A percentile compares a stretch with the other conserved stretches of the same genome.
Evolutionary conservation across 2,113 vertebrate genomes (phyloP).

Genomic region (Cynoglossus semilaevis): DNA sequence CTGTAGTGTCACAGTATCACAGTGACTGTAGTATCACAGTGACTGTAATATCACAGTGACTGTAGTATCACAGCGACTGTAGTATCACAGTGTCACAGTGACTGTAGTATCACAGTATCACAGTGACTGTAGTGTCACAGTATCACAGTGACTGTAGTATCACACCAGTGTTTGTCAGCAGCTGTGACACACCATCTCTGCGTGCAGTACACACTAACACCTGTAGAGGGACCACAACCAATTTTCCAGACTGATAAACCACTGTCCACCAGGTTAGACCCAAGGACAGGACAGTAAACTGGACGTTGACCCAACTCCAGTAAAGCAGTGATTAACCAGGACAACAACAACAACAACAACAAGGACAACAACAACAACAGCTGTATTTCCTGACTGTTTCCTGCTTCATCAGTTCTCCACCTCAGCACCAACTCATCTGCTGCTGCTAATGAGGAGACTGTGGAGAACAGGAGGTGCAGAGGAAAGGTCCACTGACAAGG

Average conservation of each 20-base stretch:
- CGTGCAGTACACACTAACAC: no score
- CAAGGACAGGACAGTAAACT: conserved; percentile 17
- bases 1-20: no score
- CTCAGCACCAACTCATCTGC: conserved; percentile 50
- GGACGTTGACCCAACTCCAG: conserved; percentile 8
- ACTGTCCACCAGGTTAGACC: conserved; percentile 13
- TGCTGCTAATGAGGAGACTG: conserved; percentile 46
- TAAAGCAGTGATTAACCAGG: no score
- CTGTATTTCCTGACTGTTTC: conserved; percentile 16
- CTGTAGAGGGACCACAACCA: not conserved
- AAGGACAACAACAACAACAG: conserved; percentile 7
- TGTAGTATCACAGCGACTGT: no score
- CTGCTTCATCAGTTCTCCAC: conserved; percentile 29
- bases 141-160: no score
- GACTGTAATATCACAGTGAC: no score
- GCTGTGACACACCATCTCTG: no score
- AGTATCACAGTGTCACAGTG: no score
- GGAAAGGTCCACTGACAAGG: conserved; percentile 29
- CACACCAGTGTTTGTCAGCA: not conserved
- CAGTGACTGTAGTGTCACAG: no score
- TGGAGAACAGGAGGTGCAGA: conserved; percentile 29
- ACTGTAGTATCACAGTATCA: no score
- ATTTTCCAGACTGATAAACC: conserved; percentile 13
- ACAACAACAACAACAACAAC: conserved; percentile 7
- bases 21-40: no score